Base-by-base conservation (phyloP, 2,888 invertebrate genomes). In the Gymnocheta viridis region DNA sequence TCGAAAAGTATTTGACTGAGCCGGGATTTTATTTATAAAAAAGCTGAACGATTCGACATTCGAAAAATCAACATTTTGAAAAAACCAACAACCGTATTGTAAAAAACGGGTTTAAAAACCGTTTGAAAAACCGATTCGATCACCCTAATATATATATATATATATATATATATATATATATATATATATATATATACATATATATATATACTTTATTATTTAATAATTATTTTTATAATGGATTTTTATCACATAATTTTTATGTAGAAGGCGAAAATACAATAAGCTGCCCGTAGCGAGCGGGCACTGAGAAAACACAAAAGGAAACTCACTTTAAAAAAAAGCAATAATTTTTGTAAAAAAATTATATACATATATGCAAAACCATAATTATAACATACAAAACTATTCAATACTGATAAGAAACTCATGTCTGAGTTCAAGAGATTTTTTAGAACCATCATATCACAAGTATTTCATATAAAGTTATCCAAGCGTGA, bases 291-390 rank as follows among this genome's bases (percentile, higher is more conserved):
- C 47, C 47, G 27, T 5, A 47, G 22, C 38, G 64, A 79, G 72
- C 79, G 79, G 79, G 56, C 35, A 38, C 72, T 79, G 66, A 56
- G 56, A 79, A 72, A 54, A 35, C 49, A 69, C 58, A 67, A 77
- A 77, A 77, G 77, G 49, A 77, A 77, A 60, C 41, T 69, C 32
- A 49, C 14, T 60, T 67, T n/a, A 12, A 76, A 24, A 66, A 60
- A 51, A 62, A 49, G 10, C 60, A 62, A 47, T 19, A 44, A 24
- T 32, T 62, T 35, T 12, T 17, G 5, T 24, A 35, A 64, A 51
- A 22, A 17, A 32, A 41, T 9, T 41, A 67, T n/a, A n/a, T n/a
- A 32, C 29, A 29, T 58, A 22, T 60, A 78, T 73, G 66, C 79
- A 38, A 73, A 80, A 58, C 58, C 54, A 49, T 47, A 66, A 58